Evolutionary conservation across 2,797 vertebrate genomes (phyloP), one percentile per base, ranked within the genome.

Genomic region (Hyperoplus immaculatus): DNA sequence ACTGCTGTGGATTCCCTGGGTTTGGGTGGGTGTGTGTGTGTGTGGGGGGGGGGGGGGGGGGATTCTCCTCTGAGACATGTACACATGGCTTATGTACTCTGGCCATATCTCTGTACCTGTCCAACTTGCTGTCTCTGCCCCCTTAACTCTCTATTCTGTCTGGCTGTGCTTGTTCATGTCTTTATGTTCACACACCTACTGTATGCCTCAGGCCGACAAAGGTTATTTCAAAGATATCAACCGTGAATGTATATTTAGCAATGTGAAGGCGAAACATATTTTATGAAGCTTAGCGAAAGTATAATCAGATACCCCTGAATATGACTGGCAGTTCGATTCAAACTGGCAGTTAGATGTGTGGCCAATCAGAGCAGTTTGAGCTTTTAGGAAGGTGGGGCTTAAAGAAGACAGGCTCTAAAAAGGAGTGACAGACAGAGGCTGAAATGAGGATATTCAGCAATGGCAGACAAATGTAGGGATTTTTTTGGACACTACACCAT

Each of bases 41-140:
- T 21, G 21, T 21, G 21, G 1, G 21, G 1, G 21, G 21, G 46
- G 72, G 80, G 64, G 43, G 29, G 13, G 7, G 47, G 21, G 70
- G 60, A 58, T 71, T 72, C 77, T 87, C 72, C 87, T 92, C 58
- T 81, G 83, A 91, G 91, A 87, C 83, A n/a, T 88, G 73, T 82
- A 77, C 81, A 84, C 83, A 88, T 81, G 83, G 69, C 81, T 92
- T 87, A 90, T 87, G 82, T 80, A 85, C 78, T 89, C 72, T 77
- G 73, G 51, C 59, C 60, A 61, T 83, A 72, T 87, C 75, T 63
- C 51, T 81, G 86, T 75, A 83, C 77, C 80, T 85, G 87, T 87
- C 65, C 64, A 54, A 58, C 57, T 77, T 54, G 16, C 79, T 78
- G 47, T 82, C 58, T 83, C 59, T 78, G 36, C 75, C 58, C 73